Percentiles rank a stretch among this genome's conserved stretches.
Conservation (phyloP, 2,888 invertebrate species). For the Drosophila gaucha region DNA sequence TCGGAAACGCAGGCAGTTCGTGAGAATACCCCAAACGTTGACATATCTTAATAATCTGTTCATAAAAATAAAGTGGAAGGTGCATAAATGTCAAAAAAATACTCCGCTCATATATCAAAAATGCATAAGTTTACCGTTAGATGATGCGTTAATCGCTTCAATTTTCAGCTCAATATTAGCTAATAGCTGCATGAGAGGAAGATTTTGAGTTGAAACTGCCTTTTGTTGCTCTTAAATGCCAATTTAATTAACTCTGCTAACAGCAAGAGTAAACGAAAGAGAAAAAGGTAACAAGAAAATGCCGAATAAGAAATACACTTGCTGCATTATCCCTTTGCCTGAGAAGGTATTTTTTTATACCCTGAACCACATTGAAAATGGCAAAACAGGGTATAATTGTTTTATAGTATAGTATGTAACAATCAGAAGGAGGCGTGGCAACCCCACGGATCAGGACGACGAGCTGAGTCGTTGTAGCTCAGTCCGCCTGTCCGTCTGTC, state of each 20-base stretch:
- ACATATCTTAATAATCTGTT: constrained; percentile 61
- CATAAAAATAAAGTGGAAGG: background rate
- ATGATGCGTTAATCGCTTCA: constrained; percentile 61
- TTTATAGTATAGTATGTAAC: no score
- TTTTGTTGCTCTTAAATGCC: constrained; percentile 30
- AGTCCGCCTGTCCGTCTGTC: no score
- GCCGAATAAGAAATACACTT: background rate
- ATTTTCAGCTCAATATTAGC: constrained; percentile 48
- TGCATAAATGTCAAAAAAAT: constrained; percentile 40
- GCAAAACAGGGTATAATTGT: no score
- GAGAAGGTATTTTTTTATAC: no score
- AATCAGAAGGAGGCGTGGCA: no score
- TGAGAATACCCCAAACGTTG: constrained; percentile 41
- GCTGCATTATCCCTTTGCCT: background rate
- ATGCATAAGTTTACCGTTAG: constrained; percentile 70
- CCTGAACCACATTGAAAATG: no score
- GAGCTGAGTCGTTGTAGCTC: no score
- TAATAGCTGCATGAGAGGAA: constrained; percentile 36
- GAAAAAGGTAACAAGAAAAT: background rate
- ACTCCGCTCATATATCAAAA: constrained; percentile 65
- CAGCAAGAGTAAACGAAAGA: background rate
- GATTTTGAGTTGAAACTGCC: constrained; percentile 7
- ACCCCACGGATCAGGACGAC: no score
- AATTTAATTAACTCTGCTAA: constrained; percentile 60
- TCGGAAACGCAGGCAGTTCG: constrained; percentile 33